Conservation (phyloP, 2,888 invertebrate genomes). For the Nomada fabriciana region DNA sequence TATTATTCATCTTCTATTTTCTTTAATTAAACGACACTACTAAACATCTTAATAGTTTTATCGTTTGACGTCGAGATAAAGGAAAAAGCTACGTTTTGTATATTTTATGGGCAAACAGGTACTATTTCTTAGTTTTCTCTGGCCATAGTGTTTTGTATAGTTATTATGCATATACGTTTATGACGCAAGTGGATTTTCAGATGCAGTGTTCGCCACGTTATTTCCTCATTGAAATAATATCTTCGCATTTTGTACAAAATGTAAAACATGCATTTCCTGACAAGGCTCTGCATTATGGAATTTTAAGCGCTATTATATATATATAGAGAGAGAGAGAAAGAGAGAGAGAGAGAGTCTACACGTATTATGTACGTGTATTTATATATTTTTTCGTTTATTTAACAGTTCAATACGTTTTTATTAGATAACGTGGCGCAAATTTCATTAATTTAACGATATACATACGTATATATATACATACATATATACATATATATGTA, state of each 20-base stretch:
- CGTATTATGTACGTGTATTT: conserved; percentile 58
- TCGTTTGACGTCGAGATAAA: conserved; percentile 35
- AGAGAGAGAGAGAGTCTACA: conserved; percentile 42
- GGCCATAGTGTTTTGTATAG: conserved; percentile 45
- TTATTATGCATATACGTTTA: conserved; percentile 30
- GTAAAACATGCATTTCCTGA: conserved; percentile 63
- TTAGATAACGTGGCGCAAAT: conserved; percentile 63
- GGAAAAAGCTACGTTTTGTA: conserved; percentile 38
- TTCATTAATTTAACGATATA: conserved; percentile 56
- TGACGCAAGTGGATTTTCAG: conserved; percentile 48
- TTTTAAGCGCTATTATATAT: conserved; percentile 53
- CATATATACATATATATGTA: conserved; percentile 42
- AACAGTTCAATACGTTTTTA: conserved; percentile 61
- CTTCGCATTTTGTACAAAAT: conserved; percentile 61
- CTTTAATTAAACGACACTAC: conserved; percentile 12
- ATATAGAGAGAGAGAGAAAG: conserved; percentile 15
- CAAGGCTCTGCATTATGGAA: conserved; percentile 50
- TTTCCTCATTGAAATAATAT: conserved; percentile 48
- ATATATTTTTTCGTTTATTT: conserved; percentile 61
- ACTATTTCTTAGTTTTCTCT: conserved; percentile 42
- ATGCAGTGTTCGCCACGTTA: conserved; percentile 54
- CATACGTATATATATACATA: conserved; percentile 10
- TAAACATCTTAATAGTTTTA: conserved; percentile 45
- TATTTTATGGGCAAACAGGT: conserved; percentile 46
- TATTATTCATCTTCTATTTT: conserved; percentile 5